Percentiles rank a stretch among this genome's conserved stretches.
phyloP scores from a whole-genome alignment of 1,140 invertebrate genomes.

The Magallana ariakensis region DNA sequence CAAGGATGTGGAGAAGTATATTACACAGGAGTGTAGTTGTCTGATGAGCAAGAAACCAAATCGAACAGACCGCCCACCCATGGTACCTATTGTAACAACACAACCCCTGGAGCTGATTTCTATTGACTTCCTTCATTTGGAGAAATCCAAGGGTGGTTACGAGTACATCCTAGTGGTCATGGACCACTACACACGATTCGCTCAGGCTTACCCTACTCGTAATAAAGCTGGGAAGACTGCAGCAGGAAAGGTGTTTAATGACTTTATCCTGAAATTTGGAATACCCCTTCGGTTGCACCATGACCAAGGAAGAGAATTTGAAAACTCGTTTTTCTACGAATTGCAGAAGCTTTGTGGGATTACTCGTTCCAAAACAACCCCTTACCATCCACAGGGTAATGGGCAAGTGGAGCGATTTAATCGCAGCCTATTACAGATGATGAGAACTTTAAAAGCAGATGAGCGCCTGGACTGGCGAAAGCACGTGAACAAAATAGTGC shows the following conservation, averaged over 20 bases:
- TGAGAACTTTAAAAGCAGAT: slow-evolving; percentile 47
- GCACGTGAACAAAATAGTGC: slow-evolving; percentile 52
- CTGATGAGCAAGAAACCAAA: too few species aligned
- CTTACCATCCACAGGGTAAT: slow-evolving; percentile 56
- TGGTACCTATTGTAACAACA: slow-evolving; percentile 28
- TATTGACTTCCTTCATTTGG: slow-evolving; percentile 53
- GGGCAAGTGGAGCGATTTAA: slow-evolving; percentile 51
- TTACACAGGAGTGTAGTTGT: not conserved
- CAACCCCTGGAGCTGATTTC: slow-evolving; percentile 41
- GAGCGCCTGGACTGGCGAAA: slow-evolving; percentile 48
- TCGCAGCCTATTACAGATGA: slow-evolving; percentile 47
- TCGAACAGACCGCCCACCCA: too few species aligned
- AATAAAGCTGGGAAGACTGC: slow-evolving; percentile 50
- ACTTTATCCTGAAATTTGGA: slow-evolving; percentile 59
- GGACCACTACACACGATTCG: slow-evolving; percentile 58
- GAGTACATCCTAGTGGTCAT: slow-evolving; percentile 54
- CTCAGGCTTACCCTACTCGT: slow-evolving; percentile 46
- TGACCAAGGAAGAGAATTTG: slow-evolving; percentile 51
- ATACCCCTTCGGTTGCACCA: slow-evolving; percentile 48
- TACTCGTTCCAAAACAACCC: slow-evolving; percentile 13
- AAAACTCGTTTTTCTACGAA: slow-evolving; percentile 44
- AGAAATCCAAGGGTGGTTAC: slow-evolving; percentile 42
- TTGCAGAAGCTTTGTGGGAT: slow-evolving; percentile 43
- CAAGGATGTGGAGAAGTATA: slow-evolving; percentile 46
- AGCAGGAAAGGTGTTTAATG: slow-evolving; percentile 54